Evolutionary conservation across 2,113 vertebrate genomes (phyloP).

Genomic region (Rhinogobius similis): DNA sequence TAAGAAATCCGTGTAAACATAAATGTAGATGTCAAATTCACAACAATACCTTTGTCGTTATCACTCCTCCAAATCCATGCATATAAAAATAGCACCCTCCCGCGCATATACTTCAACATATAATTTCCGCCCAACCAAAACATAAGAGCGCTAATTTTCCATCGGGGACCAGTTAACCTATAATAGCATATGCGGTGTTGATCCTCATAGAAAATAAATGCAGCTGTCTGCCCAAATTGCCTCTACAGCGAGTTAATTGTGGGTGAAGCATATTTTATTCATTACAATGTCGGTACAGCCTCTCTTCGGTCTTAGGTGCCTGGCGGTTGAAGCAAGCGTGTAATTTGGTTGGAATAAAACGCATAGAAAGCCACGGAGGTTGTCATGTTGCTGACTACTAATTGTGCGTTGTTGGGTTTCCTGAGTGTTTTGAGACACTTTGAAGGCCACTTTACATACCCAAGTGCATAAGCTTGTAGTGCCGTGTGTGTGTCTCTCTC

Average conservation of each 20-base stretch:
- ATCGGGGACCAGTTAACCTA: neutral
- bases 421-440: constrained; percentile 11
- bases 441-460: constrained; percentile 25
- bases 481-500: constrained; percentile 16
- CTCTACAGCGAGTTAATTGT: constrained; percentile 22
- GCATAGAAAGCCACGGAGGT: constrained; percentile 24
- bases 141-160: neutral
- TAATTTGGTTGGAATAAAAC: constrained; percentile 45
- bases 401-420: constrained; percentile 32
- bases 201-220: constrained; percentile 37
- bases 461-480: constrained; percentile 28
- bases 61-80: neutral
- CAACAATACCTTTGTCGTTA: neutral
- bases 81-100: neutral
- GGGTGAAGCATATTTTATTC: constrained; percentile 40
- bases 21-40: neutral
- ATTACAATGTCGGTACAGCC: constrained; percentile 19
- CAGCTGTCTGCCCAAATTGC: constrained; percentile 27
- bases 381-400: constrained; percentile 43
- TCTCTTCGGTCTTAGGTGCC: constrained; percentile 27
- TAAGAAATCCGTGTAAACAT: neutral
- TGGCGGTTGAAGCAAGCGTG: constrained; percentile 11
- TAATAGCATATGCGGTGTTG: constrained; percentile 8
- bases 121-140: neutral
- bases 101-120: neutral